Base-by-base conservation (phyloP, 2,113 vertebrate genomes). In the Ardeotis arabs region DNA sequence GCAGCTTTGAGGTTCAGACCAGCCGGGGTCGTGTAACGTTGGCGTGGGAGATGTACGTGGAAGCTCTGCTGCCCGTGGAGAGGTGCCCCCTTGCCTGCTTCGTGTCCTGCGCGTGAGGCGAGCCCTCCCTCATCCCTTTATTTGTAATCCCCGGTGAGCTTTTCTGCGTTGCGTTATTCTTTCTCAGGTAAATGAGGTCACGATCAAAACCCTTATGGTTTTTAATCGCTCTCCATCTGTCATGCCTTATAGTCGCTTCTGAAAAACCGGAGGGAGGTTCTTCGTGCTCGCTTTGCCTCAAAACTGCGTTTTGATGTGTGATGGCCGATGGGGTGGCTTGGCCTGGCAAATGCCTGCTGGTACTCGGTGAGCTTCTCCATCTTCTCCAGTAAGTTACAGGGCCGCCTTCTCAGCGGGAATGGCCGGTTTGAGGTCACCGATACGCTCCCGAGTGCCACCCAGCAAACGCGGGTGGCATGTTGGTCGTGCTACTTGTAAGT, bases 141-240 rank as follows among this genome's bases (percentile, higher is more conserved):
- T 91, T 68, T 91, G 56, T 91, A 84, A 91, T 96, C 73, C 87
- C n/a, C 7, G 25, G 69, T 91, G 84, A 93, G 68, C 94, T 96
- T 97, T 91, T 79, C 45, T 37, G 16, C 27, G 8, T 76, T 83
- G 72, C 58, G 7, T 87, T 96, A 76, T 85, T 90, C 81, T 92
- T 49, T 73, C 70, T 68, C 91, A 89, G 90, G 87, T 95, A 94
- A 89, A 91, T 37, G 83, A 90, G 94, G 80, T 83, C 68, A 44
- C 33, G 14, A 83, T 95, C 86, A 89, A 94, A 93, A 81, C 87
- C 53, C 15, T 93, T 52, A 53, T 58, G 91, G 21, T 92, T 96
- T 97, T 95, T 91, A 87, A 90, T 97, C 70, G 72, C 67, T 92
- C 73, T 78, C 75, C 91, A 66, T 95, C 87, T 97, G 78, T 96